Base-by-base conservation (phyloP, 2,113 vertebrate genomes). In the Stegastes partitus region DNA sequence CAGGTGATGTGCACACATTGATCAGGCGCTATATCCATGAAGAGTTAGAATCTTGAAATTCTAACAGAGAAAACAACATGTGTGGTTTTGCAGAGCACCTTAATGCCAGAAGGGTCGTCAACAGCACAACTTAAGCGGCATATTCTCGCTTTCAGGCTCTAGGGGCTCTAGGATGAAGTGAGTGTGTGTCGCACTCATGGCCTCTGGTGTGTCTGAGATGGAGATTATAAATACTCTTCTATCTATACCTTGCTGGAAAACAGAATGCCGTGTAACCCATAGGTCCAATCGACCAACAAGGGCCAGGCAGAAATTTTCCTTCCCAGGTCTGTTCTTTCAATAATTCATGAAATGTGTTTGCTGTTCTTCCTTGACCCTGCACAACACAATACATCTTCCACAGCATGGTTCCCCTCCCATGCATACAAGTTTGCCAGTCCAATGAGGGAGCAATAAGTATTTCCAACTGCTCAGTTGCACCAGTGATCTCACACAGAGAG, bases 271-370 rank as follows among this genome's bases (percentile, higher is more conserved):
- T 85, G 59, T 63, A 62, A 81, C 76, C 77, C 57, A 50, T 31
- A 68, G 70, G 64, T 80, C 54, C 56, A 68, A 74, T 81, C 50
- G 54, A 74, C 26, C 77, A 74, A 81, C 82, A 68, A 77, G 62
- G 79, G 50, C 81, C 53, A 62, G 69, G 66, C 73, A 69, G 68
- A 68, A 28, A 66, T 78, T 70, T 75, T 49, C 50, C 53, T 75
- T 84, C 76, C 74, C 50, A 71, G 56, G 56, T 83, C 78, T 57
- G 34, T 63, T 82, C 63, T 58, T 82, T 95, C 77, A 90, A 92
- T 91, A 89, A 93, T 93, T 94, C 86, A 91, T 91, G 71, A 68
- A 78, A 76, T 67, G 68, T 73, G 78, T 88, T 89, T 80, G 54
- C 78, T 79, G 87, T 82, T 88, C 82, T 89, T 86, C 81, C 84